phyloP scores from a whole-genome alignment of 2,113 vertebrate species.

The Picathartes gymnocephalus region DNA sequence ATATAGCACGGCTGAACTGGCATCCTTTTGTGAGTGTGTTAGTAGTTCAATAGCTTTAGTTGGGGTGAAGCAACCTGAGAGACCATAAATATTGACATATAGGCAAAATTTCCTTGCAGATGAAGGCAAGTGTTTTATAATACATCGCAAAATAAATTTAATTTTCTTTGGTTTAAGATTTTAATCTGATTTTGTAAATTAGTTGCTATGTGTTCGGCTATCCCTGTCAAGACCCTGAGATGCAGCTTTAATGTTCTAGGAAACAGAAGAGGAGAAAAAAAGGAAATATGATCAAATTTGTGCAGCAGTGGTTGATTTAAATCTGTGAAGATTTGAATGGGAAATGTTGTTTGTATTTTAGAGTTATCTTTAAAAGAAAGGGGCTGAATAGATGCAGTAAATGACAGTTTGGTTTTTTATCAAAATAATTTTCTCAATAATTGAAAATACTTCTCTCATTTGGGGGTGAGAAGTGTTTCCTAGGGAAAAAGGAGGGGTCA shows the following conservation, averaged over 20 bases:
- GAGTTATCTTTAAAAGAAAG: not conserved
- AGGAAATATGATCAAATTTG: not conserved
- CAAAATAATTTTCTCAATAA: not conserved
- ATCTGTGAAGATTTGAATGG: not conserved
- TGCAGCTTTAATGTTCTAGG: not conserved
- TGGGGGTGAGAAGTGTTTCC: not conserved
- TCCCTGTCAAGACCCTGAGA: not conserved
- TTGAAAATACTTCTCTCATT: not conserved
- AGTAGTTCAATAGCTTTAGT: conserved; percentile 1
- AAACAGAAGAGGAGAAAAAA: not conserved
- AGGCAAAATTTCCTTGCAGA: conserved; percentile 4
- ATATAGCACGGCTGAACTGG: not conserved
- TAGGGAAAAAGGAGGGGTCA: not conserved
- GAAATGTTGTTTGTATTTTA: not conserved
- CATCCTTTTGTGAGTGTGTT: not conserved
- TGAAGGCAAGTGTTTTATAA: conserved; percentile 21
- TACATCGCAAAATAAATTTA: conserved; percentile 10
- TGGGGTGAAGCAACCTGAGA: not conserved
- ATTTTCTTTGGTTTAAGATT: conserved; percentile 51
- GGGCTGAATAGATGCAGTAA: not conserved
- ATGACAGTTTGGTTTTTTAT: not conserved
- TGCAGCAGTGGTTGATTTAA: not conserved
- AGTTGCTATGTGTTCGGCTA: not conserved
- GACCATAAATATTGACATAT: conserved; percentile 31
- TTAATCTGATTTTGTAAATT: conserved; percentile 63